Percentiles rank a stretch among this genome's conserved stretches.
These are phyloP conservation scores for Physeter macrocephalus DNA, from an alignment of 2,113 vertebrate species.

Conservation along the genomic window DNA sequence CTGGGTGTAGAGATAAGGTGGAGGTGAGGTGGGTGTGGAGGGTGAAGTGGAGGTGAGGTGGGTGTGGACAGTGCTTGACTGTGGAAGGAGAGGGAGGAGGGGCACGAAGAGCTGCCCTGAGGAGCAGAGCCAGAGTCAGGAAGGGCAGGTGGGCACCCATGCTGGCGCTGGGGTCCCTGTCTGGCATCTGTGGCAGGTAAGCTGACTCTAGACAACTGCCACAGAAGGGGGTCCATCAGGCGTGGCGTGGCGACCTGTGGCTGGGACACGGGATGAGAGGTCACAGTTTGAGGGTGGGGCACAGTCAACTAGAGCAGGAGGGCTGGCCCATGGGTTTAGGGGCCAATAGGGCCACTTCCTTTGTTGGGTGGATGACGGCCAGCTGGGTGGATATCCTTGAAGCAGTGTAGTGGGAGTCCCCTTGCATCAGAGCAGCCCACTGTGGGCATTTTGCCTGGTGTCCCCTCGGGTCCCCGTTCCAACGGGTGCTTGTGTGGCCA, in stretches of 20 bases:
- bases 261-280: not conserved
- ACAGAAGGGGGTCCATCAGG: not conserved
- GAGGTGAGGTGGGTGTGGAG: not conserved
- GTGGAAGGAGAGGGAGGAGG: too few relatives aligned
- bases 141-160: not conserved
- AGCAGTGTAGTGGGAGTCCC: not conserved
- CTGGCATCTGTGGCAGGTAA: not conserved
- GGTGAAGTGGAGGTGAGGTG: not conserved
- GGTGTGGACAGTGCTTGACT: not conserved
- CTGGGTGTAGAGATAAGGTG: not conserved
- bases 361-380: not conserved
- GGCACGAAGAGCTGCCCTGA: accelerated
- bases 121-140: not conserved
- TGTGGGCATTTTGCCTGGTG: too few relatives aligned
- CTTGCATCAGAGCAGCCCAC: too few relatives aligned
- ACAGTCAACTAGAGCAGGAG: not conserved
- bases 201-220: not conserved
- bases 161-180: not conserved
- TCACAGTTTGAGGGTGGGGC: not conserved
- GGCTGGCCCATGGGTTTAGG: not conserved
- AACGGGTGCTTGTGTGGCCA: not conserved
- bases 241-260: not conserved
- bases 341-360: not conserved
- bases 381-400: not conserved
- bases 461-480: not conserved